Base-by-base conservation (phyloP, 2,888 invertebrate species). In the Lepidocyrtoides sp. region DNA sequence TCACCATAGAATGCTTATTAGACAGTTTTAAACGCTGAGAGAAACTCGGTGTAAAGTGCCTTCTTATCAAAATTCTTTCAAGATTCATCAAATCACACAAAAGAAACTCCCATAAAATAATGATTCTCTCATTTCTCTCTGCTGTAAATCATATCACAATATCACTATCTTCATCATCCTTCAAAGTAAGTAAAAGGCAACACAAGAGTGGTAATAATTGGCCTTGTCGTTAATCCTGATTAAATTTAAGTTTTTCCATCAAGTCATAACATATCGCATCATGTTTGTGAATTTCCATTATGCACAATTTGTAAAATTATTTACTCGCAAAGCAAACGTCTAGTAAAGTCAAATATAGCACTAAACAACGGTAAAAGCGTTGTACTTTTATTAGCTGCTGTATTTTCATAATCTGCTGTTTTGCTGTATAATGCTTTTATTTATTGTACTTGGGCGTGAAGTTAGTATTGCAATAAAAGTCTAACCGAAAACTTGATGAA, bases 381-480 rank as follows among this genome's bases (percentile, higher is more conserved):
- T 57, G 66, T 32, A 66, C 36, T 32, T 66, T 66, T 66, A 66
- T 66, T 66, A 29, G 32, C 66, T 32, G 32, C n/a, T 14, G 32
- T 36, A 66, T 66, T 66, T 66, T n/a, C 10, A 8, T 20, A 32
- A n/a, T 36, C n/a, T 14, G 51, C 75, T 23, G 10, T 26, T 12
- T 44, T 77, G 44, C 75, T 14, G 20, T 10, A 12, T 41, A 41
- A 44, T 72, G 41, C 44, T 2, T 44, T 14, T 44, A 72, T 69
- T 12, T 44, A 66, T 66, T 44, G n/a, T 36, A 8, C 29, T 66
- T 69, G 69, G 75, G 51, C 63, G 51, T 84, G 72, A 84, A 69
- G 51, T 72, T 26, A n/a, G 72, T 72, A 32, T 44, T 69, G 85
- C n/a, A 85, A 85, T 85, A 85, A 85, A 82, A 85, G 41, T 72